Evolutionary conservation across 1,140 invertebrate genomes (phyloP).

Genomic region (Leptinotarsa texana): DNA sequence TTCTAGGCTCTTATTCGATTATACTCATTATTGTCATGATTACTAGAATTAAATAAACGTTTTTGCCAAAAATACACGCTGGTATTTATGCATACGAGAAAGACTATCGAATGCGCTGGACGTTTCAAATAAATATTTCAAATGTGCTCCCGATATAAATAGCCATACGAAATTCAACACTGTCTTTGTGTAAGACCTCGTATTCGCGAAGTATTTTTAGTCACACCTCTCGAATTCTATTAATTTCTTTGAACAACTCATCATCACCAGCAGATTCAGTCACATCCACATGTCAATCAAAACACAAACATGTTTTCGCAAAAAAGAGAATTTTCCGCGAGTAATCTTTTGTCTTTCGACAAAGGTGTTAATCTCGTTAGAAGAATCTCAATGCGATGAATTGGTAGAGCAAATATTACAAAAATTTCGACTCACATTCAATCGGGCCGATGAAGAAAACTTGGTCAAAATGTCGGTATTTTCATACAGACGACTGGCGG

Average conservation of each 20-base stretch:
- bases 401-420: not conserved
- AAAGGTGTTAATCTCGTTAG: not conserved
- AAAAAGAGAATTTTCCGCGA: too few relatives aligned
- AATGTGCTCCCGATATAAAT: conserved; percentile 18
- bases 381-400: not conserved
- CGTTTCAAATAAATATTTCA: conserved; percentile 12
- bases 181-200: conserved; percentile 9
- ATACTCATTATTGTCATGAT: not conserved
- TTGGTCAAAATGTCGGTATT: conserved; percentile 6
- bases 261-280: too few relatives aligned
- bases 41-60: not conserved
- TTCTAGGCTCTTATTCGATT: not conserved
- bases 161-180: conserved; percentile 13
- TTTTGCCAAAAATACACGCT: not conserved
- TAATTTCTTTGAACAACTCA: not conserved
- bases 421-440: conserved; percentile 3
- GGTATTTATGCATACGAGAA: not conserved
- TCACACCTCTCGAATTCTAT: not conserved
- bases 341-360: not conserved
- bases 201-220: conserved; percentile 20
- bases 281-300: not conserved
- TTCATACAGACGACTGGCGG: conserved; percentile 41
- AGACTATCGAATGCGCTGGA: not conserved
- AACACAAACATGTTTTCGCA: not conserved
- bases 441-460: not conserved